Base-by-base conservation (phyloP, 37 sponge, comb jelly and placozoan species). In the Geodia barretti region DNA sequence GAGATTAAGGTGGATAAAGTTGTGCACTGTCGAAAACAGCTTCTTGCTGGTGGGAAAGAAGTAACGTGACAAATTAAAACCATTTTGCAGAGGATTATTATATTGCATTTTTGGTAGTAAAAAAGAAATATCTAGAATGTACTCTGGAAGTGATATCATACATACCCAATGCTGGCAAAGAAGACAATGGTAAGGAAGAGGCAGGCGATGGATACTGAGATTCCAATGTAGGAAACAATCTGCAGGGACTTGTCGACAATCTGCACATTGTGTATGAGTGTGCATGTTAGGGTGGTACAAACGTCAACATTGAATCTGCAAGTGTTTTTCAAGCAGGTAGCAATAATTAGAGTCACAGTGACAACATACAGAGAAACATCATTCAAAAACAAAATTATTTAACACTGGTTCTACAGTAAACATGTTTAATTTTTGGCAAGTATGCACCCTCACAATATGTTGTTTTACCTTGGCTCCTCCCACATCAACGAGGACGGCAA, bases 401-500 rank as follows among this genome's bases (percentile, higher is more conserved):
- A n/a, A n/a, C n/a, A n/a, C n/a, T 7, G 14, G 54, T 17, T 47
- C 14, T 47, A 47, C 54, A 47, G 54, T 47, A 17, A 14, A 17
- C 7, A 47, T 17, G 54, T 7, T 47, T 7, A 14, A 47, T 14
- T 47, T 14, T 17, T 47, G 7, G 14, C 7, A 7, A 47, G 54
- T 14, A 47, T 47, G 54, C 54, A 7, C 7, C 11, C 54, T 17
- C 14, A 47, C 54, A 47, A 47, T 47, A 17, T 7, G 11, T 47
- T 17, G 11, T 14, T 47, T 7, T 68, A 68, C 60, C 61, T 58
- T 61, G 28, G 60, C 11, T 58, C 66, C 62, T 29, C 68, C 78
- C 25, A 86, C 82, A 64, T 82, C 86, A 19, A 91, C 79, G 25
- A 91, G 75, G 0, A 91, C 87, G 36, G 91, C 87, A 78, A 91